A percentile compares a stretch with the other conserved stretches of the same genome.
These are phyloP conservation scores for Capitulum mitella DNA, from an alignment of 2,888 invertebrate species.

Conservation along the genomic window DNA sequence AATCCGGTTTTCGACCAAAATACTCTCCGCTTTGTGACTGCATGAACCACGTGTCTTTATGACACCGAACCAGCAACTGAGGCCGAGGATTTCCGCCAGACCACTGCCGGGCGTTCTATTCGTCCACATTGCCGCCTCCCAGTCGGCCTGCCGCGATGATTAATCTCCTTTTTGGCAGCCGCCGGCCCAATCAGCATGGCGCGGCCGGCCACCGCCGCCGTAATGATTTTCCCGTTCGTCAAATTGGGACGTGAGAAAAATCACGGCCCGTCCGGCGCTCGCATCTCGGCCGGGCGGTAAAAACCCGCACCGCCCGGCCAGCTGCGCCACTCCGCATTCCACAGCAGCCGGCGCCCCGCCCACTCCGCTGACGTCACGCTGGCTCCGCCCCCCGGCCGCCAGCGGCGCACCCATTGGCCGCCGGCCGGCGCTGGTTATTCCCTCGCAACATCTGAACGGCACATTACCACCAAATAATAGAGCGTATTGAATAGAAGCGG, in stretches of 20 bases:
- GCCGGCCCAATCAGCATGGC: not conserved
- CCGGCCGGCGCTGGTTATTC: slow-evolving; percentile 11
- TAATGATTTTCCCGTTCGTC: slow-evolving; percentile 14
- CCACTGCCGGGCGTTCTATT: too few relatives aligned
- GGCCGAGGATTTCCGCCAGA: too few relatives aligned
- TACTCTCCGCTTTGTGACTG: too few relatives aligned
- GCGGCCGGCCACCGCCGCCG: not conserved
- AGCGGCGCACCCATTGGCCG: slow-evolving; percentile 2
- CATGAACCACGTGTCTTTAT: too few relatives aligned
- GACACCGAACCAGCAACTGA: too few relatives aligned
- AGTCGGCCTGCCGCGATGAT: not conserved
- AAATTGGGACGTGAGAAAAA: slow-evolving; percentile 24
- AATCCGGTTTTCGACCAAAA: too few relatives aligned
- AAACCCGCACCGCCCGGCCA: not conserved
- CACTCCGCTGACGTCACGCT: not conserved
- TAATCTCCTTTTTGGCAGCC: not conserved
- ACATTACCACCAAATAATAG: slow-evolving; percentile 27
- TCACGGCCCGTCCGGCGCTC: not conserved
- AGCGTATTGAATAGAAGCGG: slow-evolving; percentile 26
- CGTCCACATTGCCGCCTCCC: too few relatives aligned
- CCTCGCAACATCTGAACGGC: slow-evolving; percentile 26
- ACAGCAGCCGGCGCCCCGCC: slow-evolving; percentile 1
- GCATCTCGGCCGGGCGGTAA: not conserved
- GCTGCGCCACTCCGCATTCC: not conserved
- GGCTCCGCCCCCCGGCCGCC: not conserved